Conservation (phyloP, 2,888 invertebrate genomes). For the Marasmarcha lunaedactyla region DNA sequence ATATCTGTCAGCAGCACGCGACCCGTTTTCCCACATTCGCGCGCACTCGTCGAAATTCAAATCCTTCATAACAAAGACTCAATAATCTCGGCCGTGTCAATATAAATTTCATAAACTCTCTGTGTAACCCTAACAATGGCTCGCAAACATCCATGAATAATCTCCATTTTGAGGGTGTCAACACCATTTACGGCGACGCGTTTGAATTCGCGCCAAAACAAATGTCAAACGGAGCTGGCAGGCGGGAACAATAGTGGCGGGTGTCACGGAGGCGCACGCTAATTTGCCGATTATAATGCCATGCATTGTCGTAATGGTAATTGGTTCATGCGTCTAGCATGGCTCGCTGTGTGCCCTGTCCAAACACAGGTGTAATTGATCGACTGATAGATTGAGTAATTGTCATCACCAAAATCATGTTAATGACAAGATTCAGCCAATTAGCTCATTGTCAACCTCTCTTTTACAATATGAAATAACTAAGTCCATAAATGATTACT, state of each 20-base stretch:
- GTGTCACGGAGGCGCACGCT: constrained; percentile 30
- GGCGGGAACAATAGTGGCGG: constrained; percentile 40
- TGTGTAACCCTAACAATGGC: constrained; percentile 49
- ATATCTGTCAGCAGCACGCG: constrained; percentile 57
- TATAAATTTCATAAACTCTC: constrained; percentile 63
- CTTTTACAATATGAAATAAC: too few species aligned
- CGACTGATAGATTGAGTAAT: constrained; percentile 4
- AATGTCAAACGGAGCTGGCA: constrained; percentile 41
- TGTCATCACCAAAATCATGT: not conserved
- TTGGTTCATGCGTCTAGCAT: constrained; percentile 28
- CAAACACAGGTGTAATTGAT: constrained; percentile 4
- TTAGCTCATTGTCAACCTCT: too few species aligned
- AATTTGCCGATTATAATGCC: constrained; percentile 43
- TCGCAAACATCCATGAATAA: constrained; percentile 64
- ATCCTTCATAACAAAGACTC: constrained; percentile 56
- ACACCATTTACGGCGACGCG: constrained; percentile 44
- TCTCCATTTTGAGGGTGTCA: constrained; percentile 64
- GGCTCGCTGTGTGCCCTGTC: not conserved
- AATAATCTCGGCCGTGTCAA: constrained; percentile 60
- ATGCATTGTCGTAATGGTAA: constrained; percentile 42
- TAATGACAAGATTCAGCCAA: too few species aligned
- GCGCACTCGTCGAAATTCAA: constrained; percentile 36
- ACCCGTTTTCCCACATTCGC: constrained; percentile 41
- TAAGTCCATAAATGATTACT: too few species aligned
- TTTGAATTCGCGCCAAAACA: constrained; percentile 51